A percentile compares a stretch with the other conserved stretches of the same genome.
These are phyloP conservation scores for Neotoxoptera formosana DNA, from an alignment of 1,140 invertebrate species.

Conservation along the genomic window DNA sequence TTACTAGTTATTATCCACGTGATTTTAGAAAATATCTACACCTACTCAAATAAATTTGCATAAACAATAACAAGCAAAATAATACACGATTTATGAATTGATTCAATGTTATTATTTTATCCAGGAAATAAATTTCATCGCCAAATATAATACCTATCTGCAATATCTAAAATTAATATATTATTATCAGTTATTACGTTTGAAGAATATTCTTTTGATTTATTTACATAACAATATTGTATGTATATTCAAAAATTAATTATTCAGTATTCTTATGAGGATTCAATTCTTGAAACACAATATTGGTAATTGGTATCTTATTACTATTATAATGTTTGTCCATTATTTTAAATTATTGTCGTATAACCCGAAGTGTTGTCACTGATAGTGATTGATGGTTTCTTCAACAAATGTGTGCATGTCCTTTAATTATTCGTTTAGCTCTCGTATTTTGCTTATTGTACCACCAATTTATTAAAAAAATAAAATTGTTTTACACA, in stretches of 20 bases:
- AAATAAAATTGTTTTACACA: no score
- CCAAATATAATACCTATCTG: background rate
- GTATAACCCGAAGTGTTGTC: background rate
- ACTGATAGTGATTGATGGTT: no score
- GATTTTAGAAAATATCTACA: background rate
- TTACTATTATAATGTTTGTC: no score
- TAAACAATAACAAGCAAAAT: background rate
- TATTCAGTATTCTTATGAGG: no score
- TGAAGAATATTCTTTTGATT: no score
- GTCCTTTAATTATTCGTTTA: background rate
- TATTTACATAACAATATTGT: no score
- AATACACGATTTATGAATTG: background rate
- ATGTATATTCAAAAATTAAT: no score
- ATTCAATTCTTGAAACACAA: no score
- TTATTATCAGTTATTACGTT: background rate
- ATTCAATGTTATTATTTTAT: constrained; percentile 13
- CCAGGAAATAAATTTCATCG: background rate
- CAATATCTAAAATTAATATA: background rate
- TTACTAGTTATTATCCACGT: background rate
- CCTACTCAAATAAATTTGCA: background rate
- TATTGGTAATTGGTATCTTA: no score
- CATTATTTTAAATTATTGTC: no score
- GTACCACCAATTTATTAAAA: background rate
- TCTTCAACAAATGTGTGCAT: background rate
- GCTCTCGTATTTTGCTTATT: background rate